These are phyloP conservation scores for Bos indicus DNA, from an alignment of 2,113 vertebrate genomes.

Conservation along the genomic window DNA sequence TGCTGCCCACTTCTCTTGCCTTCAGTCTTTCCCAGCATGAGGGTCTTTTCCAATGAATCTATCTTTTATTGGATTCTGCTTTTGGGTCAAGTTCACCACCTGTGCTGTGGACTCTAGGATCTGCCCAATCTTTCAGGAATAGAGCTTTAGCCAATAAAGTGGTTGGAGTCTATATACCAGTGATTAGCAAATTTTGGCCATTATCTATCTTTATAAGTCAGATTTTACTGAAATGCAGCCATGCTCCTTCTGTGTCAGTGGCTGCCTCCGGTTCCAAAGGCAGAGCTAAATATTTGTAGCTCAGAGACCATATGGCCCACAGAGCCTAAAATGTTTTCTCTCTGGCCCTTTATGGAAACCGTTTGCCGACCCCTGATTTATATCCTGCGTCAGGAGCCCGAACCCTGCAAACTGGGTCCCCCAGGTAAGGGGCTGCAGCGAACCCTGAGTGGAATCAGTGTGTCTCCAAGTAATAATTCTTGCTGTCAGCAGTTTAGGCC, in stretches of 20 bases:
- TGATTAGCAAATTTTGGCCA: background rate
- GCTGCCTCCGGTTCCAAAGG: background rate
- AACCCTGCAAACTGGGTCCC: background rate
- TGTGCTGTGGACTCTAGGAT: background rate
- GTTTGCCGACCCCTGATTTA: background rate
- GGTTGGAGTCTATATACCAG: background rate
- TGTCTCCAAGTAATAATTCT: background rate
- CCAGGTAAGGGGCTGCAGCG: background rate
- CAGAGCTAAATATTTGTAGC: background rate
- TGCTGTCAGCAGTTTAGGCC: background rate
- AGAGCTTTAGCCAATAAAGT: background rate
- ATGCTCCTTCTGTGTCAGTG: fast-evolving
- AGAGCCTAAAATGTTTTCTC: background rate
- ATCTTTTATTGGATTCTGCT: background rate
- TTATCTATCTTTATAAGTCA: background rate
- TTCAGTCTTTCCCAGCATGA: background rate
- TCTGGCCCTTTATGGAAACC: background rate
- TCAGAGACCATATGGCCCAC: background rate
- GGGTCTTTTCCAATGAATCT: background rate
- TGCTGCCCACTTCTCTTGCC: background rate
- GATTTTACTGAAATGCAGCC: background rate
- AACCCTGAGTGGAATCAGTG: background rate
- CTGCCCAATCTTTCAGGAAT: background rate
- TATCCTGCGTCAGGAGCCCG: background rate
- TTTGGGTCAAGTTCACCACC: background rate